Conservation (phyloP, 1,140 invertebrate genomes). For the Temnothorax longispinosus region DNA sequence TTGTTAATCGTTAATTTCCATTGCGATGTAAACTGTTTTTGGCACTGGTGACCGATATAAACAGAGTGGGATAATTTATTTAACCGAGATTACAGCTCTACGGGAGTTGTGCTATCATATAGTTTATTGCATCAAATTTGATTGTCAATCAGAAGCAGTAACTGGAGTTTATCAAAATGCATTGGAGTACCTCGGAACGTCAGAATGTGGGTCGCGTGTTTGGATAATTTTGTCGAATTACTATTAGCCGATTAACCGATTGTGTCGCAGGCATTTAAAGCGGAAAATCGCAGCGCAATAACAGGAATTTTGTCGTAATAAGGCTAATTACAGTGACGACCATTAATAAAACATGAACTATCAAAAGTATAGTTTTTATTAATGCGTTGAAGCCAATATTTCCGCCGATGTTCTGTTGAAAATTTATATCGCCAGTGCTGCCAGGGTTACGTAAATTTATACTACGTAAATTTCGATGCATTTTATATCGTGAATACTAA, state of each 20-base stretch:
- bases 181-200: background rate
- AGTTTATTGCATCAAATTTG: slow-evolving; percentile 1
- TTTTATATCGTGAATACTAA: slow-evolving; percentile 29
- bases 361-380: slow-evolving; percentile 15
- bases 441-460: slow-evolving; percentile 15
- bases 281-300: slow-evolving; percentile 4
- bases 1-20: slow-evolving; percentile 20
- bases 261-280: background rate
- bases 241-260: slow-evolving; percentile 7
- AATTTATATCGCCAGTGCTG: slow-evolving; percentile 7
- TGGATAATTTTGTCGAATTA: slow-evolving; percentile 11
- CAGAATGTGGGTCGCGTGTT: background rate
- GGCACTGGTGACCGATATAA: background rate
- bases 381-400: background rate
- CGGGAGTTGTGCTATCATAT: background rate
- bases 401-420: background rate
- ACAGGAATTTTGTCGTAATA: slow-evolving; percentile 10
- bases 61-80: background rate
- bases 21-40: slow-evolving; percentile 1
- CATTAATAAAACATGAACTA: slow-evolving; percentile 17
- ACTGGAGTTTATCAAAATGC: background rate
- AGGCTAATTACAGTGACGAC: background rate
- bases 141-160: background rate
- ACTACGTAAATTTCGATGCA: slow-evolving; percentile 35
- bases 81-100: slow-evolving; percentile 14